A percentile compares a stretch with the other conserved stretches of the same genome.
Evolutionary conservation across 2,113 vertebrate genomes (phyloP).

Genomic region (human (Homo sapiens)): GRCh38 chr7:68442001-68442500

Average conservation of each 20-base stretch:
- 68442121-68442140: conserved; percentile 88
- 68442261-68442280: conserved; percentile 83
- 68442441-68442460: not conserved
- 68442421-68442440: conserved; percentile 42
- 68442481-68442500: conserved; percentile 6
- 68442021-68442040: conserved; percentile 81
- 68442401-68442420: conserved; percentile 75
- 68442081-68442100: conserved; percentile 86
- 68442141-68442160: conserved; percentile 88
- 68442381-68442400: conserved; percentile 57
- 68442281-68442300: conserved; percentile 84
- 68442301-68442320: conserved; percentile 82
- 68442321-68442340: conserved; percentile 83
- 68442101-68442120: conserved; percentile 90
- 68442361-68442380: conserved; percentile 76
- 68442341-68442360: conserved; percentile 82
- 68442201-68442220: conserved; percentile 86
- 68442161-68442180: conserved; percentile 86
- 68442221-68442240: conserved; percentile 88
- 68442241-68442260: conserved; percentile 87
- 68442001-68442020: conserved; percentile 84
- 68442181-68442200: conserved; percentile 87
- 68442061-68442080: conserved; percentile 87
- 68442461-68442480: not conserved
- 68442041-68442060: conserved; percentile 87